Evolutionary conservation across 2,113 vertebrate species (phyloP), one percentile per base, ranked within the genome.

Genomic region (Recurvirostra avosetta): DNA sequence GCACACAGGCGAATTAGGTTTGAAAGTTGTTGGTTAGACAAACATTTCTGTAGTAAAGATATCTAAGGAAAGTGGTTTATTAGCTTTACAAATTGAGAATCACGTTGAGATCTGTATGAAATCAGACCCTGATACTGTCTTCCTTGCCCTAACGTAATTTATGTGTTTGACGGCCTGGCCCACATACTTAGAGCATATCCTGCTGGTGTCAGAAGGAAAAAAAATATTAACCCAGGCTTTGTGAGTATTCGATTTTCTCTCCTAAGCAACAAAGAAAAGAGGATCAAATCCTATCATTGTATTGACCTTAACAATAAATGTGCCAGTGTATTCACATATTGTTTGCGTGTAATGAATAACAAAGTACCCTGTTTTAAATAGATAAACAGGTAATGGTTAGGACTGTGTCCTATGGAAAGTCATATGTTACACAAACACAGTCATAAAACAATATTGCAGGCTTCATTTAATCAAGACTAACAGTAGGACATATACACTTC

Each of bases 221-320:
- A 76, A 74, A 38, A 76, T 38, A 81, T 49, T 78, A 96, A 82
- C 53, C 27, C 50, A 76, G 36, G 50, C 56, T 86, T 94, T 92
- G n/a, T 67, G 79, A 62, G 78, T 66, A 74, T 94, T 90, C 81
- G 59, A 58, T 88, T 96, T 94, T 84, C 49, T 83, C 62, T 85
- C 17, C 71, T 90, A 92, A 90, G 65, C 67, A 95, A 76, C n/a
- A 87, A 90, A 95, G 72, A 71, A 96, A 95, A 75, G 43, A 55
- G 27, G 62, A 91, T 90, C 87, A 91, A 93, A 87, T 94, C 56
- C 63, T 95, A 93, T 61, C 71, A 96, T 84, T 95, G 79, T 94
- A 70, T 71, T 97, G 92, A 97, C 96, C 95, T 97, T 97, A 95
- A 94, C 91, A 95, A 91, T 97, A 97, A 96, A 97, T 90, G 82